Evolutionary conservation across 2,888 invertebrate genomes (phyloP).

Genomic region (Eristalis tenax): DNA sequence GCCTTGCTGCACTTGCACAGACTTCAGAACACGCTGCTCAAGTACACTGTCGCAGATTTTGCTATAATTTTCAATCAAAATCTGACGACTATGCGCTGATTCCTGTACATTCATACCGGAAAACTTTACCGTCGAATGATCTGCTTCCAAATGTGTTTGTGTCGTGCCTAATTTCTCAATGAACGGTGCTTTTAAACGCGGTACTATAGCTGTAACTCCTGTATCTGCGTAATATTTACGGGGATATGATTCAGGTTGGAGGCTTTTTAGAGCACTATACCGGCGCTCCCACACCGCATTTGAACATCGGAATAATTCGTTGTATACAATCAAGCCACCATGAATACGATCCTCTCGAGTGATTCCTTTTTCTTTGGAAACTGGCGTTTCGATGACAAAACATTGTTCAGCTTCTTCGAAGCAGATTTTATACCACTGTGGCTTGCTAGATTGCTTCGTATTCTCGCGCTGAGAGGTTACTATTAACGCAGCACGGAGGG

Average conservation of each 20-base stretch:
- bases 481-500: constrained; percentile 95
- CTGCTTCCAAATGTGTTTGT: constrained; percentile 76
- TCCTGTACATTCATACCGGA: constrained; percentile 86
- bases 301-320: constrained; percentile 95
- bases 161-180: constrained; percentile 79
- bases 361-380: constrained; percentile 88
- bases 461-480: constrained; percentile 98
- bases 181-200: constrained; percentile 82
- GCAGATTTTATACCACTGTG: constrained; percentile 96
- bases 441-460: constrained; percentile 94
- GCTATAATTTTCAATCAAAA: constrained; percentile 92
- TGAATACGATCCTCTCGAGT: constrained; percentile 95
- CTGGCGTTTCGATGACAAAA: constrained; percentile 85
- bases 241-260: constrained; percentile 80
- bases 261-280: constrained; percentile 87
- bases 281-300: constrained; percentile 93
- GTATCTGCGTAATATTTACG: constrained; percentile 75
- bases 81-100: constrained; percentile 91
- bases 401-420: constrained; percentile 93
- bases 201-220: constrained; percentile 77
- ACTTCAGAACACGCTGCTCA: constrained; percentile 88
- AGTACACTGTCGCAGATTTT: constrained; percentile 90
- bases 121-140: constrained; percentile 75
- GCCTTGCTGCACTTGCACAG: constrained; percentile 92
- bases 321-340: constrained; percentile 94